Percentiles rank a stretch among this genome's conserved stretches.
Evolutionary conservation across 1,140 invertebrate species (phyloP).

Genomic region (Megathymus violae): DNA sequence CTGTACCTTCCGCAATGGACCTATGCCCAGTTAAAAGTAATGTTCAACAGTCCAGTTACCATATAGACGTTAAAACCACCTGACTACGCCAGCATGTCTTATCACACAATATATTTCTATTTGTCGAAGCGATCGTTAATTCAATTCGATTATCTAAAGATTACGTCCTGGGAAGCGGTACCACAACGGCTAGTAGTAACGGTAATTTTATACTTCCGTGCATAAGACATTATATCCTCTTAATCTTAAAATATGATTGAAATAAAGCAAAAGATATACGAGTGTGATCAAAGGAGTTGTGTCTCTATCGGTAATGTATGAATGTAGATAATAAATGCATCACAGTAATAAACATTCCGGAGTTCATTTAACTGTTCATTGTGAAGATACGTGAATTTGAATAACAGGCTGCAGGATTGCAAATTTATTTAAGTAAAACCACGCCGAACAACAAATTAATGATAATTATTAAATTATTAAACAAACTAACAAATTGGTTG

Average conservation of each 20-base stretch:
- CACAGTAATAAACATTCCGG: slow-evolving; percentile 1
- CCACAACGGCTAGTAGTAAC: too few relatives aligned
- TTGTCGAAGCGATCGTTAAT: too few relatives aligned
- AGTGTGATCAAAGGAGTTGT: neutral
- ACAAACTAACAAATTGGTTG: neutral
- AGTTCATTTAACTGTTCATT: slow-evolving; percentile 13
- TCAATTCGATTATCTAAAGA: too few relatives aligned
- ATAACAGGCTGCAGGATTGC: neutral
- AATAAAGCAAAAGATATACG: neutral
- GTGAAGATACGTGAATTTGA: neutral
- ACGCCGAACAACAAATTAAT: slow-evolving; percentile 2
- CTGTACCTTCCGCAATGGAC: too few relatives aligned
- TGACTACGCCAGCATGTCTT: too few relatives aligned
- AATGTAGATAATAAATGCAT: neutral
- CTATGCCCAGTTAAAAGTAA: too few relatives aligned
- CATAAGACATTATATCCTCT: too few relatives aligned
- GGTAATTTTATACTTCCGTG: neutral
- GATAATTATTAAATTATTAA: neutral
- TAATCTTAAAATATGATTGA: neutral
- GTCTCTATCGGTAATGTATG: neutral
- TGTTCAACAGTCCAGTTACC: too few relatives aligned
- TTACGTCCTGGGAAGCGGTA: too few relatives aligned
- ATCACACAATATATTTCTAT: too few relatives aligned
- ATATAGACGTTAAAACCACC: too few relatives aligned
- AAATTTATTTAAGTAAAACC: neutral